A percentile compares a stretch with the other conserved stretches of the same genome.
Evolutionary conservation across 2,113 vertebrate species (phyloP).

Genomic region (Guaruba guarouba): DNA sequence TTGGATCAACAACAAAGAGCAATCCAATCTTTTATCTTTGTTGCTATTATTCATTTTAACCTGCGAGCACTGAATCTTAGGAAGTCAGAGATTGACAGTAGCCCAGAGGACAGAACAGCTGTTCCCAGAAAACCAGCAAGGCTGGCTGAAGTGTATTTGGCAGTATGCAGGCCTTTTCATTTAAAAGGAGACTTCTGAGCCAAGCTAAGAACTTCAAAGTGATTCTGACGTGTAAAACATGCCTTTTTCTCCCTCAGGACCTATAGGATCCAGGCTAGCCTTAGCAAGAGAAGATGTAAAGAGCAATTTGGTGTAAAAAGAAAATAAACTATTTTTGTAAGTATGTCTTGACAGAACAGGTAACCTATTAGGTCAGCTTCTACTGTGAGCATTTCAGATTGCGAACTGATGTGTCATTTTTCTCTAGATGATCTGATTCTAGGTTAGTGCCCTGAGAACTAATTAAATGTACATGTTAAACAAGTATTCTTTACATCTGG

Average conservation of each 20-base stretch:
- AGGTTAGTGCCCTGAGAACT: background rate
- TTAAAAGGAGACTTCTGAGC: background rate
- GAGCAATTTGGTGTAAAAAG: background rate
- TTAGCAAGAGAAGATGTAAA: background rate
- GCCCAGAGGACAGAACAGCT: slow-evolving; percentile 41
- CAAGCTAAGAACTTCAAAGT: background rate
- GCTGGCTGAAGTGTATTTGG: background rate
- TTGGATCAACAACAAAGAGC: slow-evolving; percentile 31
- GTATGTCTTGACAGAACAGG: background rate
- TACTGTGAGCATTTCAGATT: background rate
- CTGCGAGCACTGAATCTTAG: background rate
- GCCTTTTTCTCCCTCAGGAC: background rate
- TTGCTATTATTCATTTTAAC: slow-evolving; percentile 11
- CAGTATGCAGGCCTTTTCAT: background rate
- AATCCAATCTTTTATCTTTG: background rate
- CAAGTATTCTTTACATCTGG: background rate
- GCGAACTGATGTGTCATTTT: background rate
- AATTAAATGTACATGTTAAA: background rate
- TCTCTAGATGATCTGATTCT: background rate
- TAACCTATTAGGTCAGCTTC: background rate
- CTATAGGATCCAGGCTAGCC: background rate
- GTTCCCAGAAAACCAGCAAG: background rate
- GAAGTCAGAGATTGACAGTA: slow-evolving; percentile 6
- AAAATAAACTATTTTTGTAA: background rate
- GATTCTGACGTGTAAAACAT: background rate